phyloP scores from a whole-genome alignment of 2,888 invertebrate genomes.

The Heliconius charithonia region DNA sequence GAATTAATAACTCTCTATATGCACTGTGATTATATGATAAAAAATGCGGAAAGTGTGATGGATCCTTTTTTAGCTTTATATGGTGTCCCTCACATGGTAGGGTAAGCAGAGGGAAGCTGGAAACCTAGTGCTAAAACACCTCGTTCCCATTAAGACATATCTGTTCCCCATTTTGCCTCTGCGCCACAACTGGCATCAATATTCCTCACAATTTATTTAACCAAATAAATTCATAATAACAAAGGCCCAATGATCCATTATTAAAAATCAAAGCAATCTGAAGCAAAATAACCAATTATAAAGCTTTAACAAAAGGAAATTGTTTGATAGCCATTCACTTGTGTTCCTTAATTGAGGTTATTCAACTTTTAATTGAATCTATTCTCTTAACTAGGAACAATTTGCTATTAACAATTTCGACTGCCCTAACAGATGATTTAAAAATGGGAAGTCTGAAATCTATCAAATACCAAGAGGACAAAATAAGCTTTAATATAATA shows the following conservation, averaged over 20 bases:
- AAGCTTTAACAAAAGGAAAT: conserved; percentile 2
- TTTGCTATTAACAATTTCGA: conserved; percentile 9
- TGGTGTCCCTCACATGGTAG: no score
- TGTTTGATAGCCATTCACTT: conserved; percentile 15
- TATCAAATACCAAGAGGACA: background rate
- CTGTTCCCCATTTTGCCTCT: background rate
- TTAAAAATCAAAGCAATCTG: no score
- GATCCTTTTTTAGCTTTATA: no score
- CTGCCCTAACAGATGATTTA: background rate
- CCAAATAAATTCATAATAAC: no score
- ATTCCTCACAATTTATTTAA: background rate
- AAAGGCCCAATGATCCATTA: no score
- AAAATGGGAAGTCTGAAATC: background rate
- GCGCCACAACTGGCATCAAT: background rate
- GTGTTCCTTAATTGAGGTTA: conserved; percentile 14
- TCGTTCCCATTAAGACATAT: background rate
- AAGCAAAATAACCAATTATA: background rate
- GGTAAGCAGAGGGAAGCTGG: no score
- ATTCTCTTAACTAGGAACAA: background rate
- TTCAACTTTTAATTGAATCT: conserved; percentile 6
- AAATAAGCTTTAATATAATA: background rate
- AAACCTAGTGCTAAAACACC: background rate
- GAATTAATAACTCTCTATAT: no score
- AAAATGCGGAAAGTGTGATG: no score
- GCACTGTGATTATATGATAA: no score